Evolutionary conservation across 2,113 vertebrate species (phyloP), one percentile per base, ranked within the genome.

Genomic region (Clarias macrocephalus): DNA sequence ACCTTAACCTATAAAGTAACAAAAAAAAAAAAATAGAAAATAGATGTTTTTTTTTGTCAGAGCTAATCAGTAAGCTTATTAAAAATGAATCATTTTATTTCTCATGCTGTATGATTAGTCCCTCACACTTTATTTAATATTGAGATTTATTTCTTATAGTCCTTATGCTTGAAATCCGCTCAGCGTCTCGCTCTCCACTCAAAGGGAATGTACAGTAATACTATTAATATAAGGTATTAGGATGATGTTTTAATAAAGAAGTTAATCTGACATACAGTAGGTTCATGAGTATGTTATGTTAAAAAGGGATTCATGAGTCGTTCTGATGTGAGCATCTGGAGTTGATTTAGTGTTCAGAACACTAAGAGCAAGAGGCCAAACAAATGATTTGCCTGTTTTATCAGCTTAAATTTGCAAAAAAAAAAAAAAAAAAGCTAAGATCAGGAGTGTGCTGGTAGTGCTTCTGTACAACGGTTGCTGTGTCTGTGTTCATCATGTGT

Each of bases 201-300:
- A 59, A 18, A 59, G 30, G 66, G 52, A 57, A 54, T 54, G 76
- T 66, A 33, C 21, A n/a, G 15, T 57, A 72, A 81, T 79, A 81
- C 30, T 48, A 86, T 82, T 73, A 72, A 82, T 54, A 28, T 73
- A 21, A 25, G 15, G 85, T 54, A 82, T 86, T 86, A 86, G 33
- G 28, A 25, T 72, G 65, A 82, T 60, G 56, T 68, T 73, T 82
- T 87, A 52, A 48, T 63, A 73, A 73, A 73, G 37, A 11, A 73
- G 33, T 30, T 82, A 66, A 82, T 82, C 85, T 62, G 66, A 30
- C 25, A 28, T 37, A 37, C 33, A 2, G 33, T 19, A 30, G 25
- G 15, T 52, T 87, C 73, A 23, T 23, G 37, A 59, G 54, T 8
- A 37, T 12, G 28, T 62, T 70, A 59, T 42, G 28, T 10, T 70